Evolutionary conservation across 1,140 invertebrate species (phyloP), one percentile per base, ranked within the genome.

Genomic region (Drosophila oshimai): DNA sequence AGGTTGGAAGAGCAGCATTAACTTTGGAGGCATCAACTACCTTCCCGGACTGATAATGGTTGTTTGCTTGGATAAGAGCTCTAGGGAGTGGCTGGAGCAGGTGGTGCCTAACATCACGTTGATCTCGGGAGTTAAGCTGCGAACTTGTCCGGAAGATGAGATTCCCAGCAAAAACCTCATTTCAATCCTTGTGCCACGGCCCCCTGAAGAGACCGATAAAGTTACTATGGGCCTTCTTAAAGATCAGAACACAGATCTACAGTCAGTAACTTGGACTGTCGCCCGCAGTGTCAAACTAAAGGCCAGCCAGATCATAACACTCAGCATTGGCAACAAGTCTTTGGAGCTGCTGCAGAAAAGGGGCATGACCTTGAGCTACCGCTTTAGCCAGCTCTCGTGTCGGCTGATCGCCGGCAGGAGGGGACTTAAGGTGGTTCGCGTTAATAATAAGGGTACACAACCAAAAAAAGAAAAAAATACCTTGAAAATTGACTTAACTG

Each of bases 401-500:
- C 28, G n/a, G 5, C 0, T 17, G 5, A 1, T 6, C 1, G 9
- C 1, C 0, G 28, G 5, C n/a, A 33, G 15, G 13, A 7, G 4
- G 2, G 6, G 1, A 0, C 13, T 3, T 0, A 12, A 4, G 13
- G 7, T 12, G 7, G 9, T 44, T 44, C 22, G 22, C 41, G 22
- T 2, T 0, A 42, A 24, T 22, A 3, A 41, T 1, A 2, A 2
- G 12, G 12, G 13, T 6, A 10, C 13, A 1, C 7, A 15, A 9
- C 6, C 12, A 0, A 24, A 42, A 2, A 13, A 15, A 3, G 5
- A 31, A 22, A 7, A 7, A 17, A 12, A n/a, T 33, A 6, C 12
- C 5, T n/a, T 13, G 22, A 44, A 57, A 15, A 53, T 57, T 24
- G 53, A 57, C n/a, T 7, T 57, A 0, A 57, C 53, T 7, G 46